phyloP scores from a whole-genome alignment of 37 sponge, comb jelly and placozoan species.

The Spongilla lacustris region DNA sequence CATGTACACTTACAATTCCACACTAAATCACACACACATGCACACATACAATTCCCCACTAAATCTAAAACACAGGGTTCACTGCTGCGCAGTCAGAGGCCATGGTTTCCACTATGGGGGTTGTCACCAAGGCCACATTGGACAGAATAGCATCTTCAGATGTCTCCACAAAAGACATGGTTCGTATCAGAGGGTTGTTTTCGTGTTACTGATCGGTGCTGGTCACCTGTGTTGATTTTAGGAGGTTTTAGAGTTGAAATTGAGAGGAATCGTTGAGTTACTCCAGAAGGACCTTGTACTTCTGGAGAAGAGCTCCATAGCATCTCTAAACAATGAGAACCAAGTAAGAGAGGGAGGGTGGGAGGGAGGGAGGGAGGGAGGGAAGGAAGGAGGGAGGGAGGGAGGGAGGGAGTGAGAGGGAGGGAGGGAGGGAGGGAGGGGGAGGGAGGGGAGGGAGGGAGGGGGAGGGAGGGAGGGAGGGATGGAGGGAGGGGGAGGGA shows the following conservation, averaged over 20 bases:
- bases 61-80: neutral
- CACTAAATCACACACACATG: neutral
- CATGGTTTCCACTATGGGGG: neutral
- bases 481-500: neutral
- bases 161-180: slow-evolving; percentile 28
- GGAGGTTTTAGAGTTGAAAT: slow-evolving; percentile 39
- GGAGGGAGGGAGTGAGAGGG: neutral
- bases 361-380: neutral
- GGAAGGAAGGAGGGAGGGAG: neutral
- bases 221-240: slow-evolving; percentile 2
- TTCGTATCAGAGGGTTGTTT: slow-evolving; percentile 2
- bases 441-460: neutral
- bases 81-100: neutral
- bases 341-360: slow-evolving; percentile 23
- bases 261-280: slow-evolving; percentile 29
- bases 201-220: neutral
- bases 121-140: neutral
- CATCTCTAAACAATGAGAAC: slow-evolving; percentile 34
- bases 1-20: neutral
- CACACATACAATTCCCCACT: neutral
- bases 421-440: neutral
- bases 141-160: neutral
- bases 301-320: slow-evolving; percentile 44
- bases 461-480: too few relatives aligned
- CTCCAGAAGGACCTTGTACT: slow-evolving; percentile 21